Percentiles rank a stretch among this genome's conserved stretches.
These are phyloP conservation scores for Pocota personata DNA, from an alignment of 2,888 invertebrate genomes.

Conservation along the genomic window DNA sequence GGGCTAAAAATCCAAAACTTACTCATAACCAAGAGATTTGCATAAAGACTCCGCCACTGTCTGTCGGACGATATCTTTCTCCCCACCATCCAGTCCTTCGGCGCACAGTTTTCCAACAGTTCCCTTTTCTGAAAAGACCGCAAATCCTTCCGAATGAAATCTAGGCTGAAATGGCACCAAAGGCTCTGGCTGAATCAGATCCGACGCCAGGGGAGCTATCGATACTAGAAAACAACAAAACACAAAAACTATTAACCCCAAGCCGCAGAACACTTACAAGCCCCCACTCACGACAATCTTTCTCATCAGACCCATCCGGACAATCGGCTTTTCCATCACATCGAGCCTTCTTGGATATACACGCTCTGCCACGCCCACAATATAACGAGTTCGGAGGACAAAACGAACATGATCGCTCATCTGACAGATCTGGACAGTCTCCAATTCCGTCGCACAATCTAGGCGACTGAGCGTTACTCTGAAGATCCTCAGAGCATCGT, in stretches of 20 bases:
- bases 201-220: constrained; percentile 88
- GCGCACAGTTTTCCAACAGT: constrained; percentile 91
- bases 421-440: constrained; percentile 92
- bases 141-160: constrained; percentile 91
- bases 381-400: constrained; percentile 89
- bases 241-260: neutral
- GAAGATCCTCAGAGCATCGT: constrained; percentile 90
- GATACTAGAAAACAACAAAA: constrained; percentile 85
- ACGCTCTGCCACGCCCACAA: constrained; percentile 90
- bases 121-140: constrained; percentile 93
- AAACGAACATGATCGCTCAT: constrained; percentile 91
- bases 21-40: constrained; percentile 90
- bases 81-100: constrained; percentile 88
- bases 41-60: constrained; percentile 92
- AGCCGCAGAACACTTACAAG: neutral
- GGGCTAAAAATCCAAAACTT: constrained; percentile 78
- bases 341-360: constrained; percentile 88
- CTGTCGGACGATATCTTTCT: constrained; percentile 83
- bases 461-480: constrained; percentile 89
- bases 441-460: constrained; percentile 93
- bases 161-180: constrained; percentile 88
- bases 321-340: constrained; percentile 94
- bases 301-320: constrained; percentile 93
- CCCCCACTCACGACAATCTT: constrained; percentile 90
- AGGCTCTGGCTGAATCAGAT: constrained; percentile 86